Evolutionary conservation across 1,140 invertebrate genomes (phyloP), one percentile per base, ranked within the genome.

Genomic region (Portunus trituberculatus): DNA sequence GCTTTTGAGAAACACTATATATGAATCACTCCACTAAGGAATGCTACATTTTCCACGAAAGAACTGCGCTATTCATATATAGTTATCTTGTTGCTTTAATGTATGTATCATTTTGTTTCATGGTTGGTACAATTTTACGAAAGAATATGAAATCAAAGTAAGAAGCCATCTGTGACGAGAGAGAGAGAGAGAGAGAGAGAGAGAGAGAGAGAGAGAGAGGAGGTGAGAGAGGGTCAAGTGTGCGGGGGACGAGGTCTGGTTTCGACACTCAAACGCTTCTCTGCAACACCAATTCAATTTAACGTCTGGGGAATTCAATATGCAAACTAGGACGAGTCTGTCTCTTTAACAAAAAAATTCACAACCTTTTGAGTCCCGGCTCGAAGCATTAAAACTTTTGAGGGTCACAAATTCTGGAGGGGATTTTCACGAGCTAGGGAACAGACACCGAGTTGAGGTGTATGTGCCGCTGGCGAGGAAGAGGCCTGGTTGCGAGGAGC

Each of bases 161-260:
- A 59, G 52, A 14, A 10, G 52, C 52, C 52, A 20, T 59, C 16
- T 10, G 31, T 20, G 86, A 29, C 31, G 84, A 39, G 84, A 86
- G 32, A 86, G 32, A 39, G 84, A 86, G 84, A 86, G 84, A 39
- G 84, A 86, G 32, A 39, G 84, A 86, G 32, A 39, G 84, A 59
- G 52, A 59, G 67, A 25, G 67, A 76, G 67, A n/a, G 67, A 76
- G 67, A n/a, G 67, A 76, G 67, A n/a, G 20, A n/a, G 67, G 3
- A 8, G 8, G 67, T 3, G 16, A 25, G 25, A 76, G 67, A 76
- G 28, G 86, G 86, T 88, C 39, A 12, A n/a, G 45, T 0, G 86
- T 90, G 88, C 14, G 20, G 12, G 88, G 88, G 28, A 25, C 67
- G 67, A 76, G 67, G 67, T 76, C 67, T 76, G 67, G 0, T 76